Evolutionary conservation across 2,888 invertebrate genomes (phyloP).

Genomic region (Teleogryllus oceanicus): DNA sequence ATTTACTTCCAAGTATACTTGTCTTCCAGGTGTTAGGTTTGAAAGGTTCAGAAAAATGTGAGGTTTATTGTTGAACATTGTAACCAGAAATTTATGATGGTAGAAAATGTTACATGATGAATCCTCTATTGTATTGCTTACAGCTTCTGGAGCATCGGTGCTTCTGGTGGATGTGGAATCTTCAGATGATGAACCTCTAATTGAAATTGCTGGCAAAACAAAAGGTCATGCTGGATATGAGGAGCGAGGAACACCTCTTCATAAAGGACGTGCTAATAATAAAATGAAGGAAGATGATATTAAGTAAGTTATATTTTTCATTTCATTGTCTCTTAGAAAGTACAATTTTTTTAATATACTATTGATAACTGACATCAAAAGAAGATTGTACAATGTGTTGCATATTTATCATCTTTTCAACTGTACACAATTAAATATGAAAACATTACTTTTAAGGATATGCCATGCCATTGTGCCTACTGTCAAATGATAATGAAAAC

Average conservation of each 20-base stretch:
- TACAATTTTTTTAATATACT: background rate
- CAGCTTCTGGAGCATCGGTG: constrained; percentile 3
- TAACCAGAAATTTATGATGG: constrained; percentile 24
- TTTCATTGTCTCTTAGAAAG: background rate
- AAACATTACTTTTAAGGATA: too few relatives aligned
- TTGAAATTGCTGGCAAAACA: constrained; percentile 65
- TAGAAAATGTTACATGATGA: too few relatives aligned
- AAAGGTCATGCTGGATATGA: constrained; percentile 43
- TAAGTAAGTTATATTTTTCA: constrained; percentile 25
- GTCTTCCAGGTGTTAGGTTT: too few relatives aligned
- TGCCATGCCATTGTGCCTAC: too few relatives aligned
- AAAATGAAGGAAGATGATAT: constrained; percentile 35
- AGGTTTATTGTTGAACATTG: background rate
- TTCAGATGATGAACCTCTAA: constrained; percentile 78
- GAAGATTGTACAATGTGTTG: too few relatives aligned
- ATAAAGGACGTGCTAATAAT: constrained; percentile 31
- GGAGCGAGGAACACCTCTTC: constrained; percentile 31
- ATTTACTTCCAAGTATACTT: too few relatives aligned
- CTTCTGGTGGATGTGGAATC: constrained; percentile 59
- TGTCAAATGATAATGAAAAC: too few relatives aligned
- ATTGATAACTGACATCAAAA: background rate
- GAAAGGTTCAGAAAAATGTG: too few relatives aligned
- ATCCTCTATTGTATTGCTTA: too few relatives aligned
- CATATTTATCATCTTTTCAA: too few relatives aligned
- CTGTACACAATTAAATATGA: too few relatives aligned